Percentiles rank a stretch among this genome's conserved stretches.
These are phyloP conservation scores for Macaria liturata DNA, from an alignment of 2,888 invertebrate genomes.

Conservation along the genomic window DNA sequence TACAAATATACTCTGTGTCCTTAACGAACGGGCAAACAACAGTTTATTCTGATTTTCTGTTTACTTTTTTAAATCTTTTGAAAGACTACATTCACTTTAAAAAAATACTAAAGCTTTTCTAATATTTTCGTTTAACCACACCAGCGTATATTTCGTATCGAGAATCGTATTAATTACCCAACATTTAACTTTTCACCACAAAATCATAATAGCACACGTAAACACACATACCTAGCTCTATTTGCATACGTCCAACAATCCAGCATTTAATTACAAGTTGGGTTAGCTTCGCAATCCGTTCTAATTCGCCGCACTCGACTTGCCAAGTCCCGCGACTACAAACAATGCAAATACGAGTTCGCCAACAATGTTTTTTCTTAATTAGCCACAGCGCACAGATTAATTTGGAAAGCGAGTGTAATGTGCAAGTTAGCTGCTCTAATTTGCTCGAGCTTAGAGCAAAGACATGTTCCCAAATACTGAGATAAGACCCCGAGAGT, in stretches of 20 bases:
- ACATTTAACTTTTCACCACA: no score
- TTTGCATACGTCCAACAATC: neutral
- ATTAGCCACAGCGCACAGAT: constrained; percentile 65
- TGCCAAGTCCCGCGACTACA: constrained; percentile 25
- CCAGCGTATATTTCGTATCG: no score
- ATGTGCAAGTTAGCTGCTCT: constrained; percentile 63
- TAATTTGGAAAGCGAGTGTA: constrained; percentile 68
- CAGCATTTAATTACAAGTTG: constrained; percentile 15
- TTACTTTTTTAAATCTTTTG: no score
- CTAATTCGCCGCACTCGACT: constrained; percentile 11
- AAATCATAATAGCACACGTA: no score
- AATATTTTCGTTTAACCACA: no score
- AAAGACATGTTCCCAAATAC: constrained; percentile 73
- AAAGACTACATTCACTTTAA: no score
- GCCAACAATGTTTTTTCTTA: constrained; percentile 61
- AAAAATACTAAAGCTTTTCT: no score
- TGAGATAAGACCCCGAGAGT: constrained; percentile 63
- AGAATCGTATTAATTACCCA: no score
- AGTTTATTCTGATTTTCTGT: no score
- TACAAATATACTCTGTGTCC: no score
- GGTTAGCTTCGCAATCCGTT: constrained; percentile 4
- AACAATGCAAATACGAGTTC: constrained; percentile 48
- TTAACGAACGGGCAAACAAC: no score
- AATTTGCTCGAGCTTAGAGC: constrained; percentile 73
- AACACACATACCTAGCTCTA: no score